These are phyloP conservation scores for Setophaga kirtlandii DNA, from an alignment of 2,113 vertebrate genomes.

Conservation along the genomic window DNA sequence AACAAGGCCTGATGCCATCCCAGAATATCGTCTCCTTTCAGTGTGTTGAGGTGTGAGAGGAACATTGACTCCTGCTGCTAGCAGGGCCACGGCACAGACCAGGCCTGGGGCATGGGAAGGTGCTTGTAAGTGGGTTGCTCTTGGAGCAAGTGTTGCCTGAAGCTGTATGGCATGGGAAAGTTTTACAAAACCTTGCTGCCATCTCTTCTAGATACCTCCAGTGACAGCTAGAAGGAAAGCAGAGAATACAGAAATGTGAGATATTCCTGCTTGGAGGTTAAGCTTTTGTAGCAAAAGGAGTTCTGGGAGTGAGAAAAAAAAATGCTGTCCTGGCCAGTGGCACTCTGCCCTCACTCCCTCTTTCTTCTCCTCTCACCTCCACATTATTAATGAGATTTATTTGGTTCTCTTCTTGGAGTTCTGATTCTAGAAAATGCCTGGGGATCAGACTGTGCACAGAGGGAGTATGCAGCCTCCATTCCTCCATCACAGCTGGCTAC, in stretches of 20 bases:
- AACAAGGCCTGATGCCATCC: not conserved
- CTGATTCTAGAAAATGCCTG: not conserved
- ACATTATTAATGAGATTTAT: not conserved
- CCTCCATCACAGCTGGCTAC: not conserved
- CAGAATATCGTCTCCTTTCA: not conserved
- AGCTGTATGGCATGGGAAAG: not conserved
- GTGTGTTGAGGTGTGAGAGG: not conserved
- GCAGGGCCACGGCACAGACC: fast-evolving
- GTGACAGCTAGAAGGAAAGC: not conserved
- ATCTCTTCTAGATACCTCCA: not conserved
- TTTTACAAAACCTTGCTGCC: not conserved
- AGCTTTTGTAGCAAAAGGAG: not conserved
- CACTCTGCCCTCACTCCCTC: not conserved
- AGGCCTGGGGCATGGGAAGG: not conserved
- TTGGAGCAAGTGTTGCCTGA: not conserved
- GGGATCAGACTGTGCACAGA: not conserved
- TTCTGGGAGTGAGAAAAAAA: not conserved
- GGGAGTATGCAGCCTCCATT: not conserved
- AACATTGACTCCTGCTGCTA: not conserved
- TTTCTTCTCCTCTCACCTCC: not conserved
- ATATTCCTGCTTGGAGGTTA: not conserved
- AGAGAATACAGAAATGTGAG: not conserved
- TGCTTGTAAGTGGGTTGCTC: not conserved
- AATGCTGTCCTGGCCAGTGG: fast-evolving
- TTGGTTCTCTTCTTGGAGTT: not conserved